A percentile compares a stretch with the other conserved stretches of the same genome.
These are phyloP conservation scores for Brachionus angularis DNA, from an alignment of 1,140 invertebrate species.

Conservation along the genomic window DNA sequence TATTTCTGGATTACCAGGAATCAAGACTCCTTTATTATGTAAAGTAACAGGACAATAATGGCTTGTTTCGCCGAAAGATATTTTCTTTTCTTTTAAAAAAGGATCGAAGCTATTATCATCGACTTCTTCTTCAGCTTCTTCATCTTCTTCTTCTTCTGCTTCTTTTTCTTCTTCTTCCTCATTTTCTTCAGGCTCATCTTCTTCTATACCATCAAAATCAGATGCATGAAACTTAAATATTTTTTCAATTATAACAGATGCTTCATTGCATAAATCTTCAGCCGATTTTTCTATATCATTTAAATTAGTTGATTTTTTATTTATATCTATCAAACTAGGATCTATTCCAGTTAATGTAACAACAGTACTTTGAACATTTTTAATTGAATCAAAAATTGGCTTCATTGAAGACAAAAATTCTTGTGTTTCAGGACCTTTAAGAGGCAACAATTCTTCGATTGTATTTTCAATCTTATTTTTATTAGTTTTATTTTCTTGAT, in stretches of 20 bases:
- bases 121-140: constrained; percentile 55
- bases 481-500: neutral
- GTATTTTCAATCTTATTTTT: constrained; percentile 47
- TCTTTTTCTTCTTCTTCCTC: constrained; percentile 29
- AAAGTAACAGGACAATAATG: constrained; percentile 57
- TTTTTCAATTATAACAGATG: neutral
- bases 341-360: constrained; percentile 17
- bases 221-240: constrained; percentile 11
- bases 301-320: neutral
- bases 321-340: neutral
- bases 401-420: constrained; percentile 44
- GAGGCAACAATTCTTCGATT: constrained; percentile 47
- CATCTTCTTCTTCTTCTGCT: constrained; percentile 46
- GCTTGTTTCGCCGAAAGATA: constrained; percentile 55
- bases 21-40: constrained; percentile 52
- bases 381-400: neutral
- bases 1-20: constrained; percentile 56
- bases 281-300: constrained; percentile 47
- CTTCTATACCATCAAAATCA: constrained; percentile 35
- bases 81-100: constrained; percentile 51
- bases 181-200: constrained; percentile 45
- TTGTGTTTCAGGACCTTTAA: constrained; percentile 49
- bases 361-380: constrained; percentile 7
- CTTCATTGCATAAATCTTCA: neutral
- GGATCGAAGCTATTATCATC: constrained; percentile 55